Evolutionary conservation across 2,888 invertebrate species (phyloP), one percentile per base, ranked within the genome.

Genomic region (Hydriomena furcata): DNA sequence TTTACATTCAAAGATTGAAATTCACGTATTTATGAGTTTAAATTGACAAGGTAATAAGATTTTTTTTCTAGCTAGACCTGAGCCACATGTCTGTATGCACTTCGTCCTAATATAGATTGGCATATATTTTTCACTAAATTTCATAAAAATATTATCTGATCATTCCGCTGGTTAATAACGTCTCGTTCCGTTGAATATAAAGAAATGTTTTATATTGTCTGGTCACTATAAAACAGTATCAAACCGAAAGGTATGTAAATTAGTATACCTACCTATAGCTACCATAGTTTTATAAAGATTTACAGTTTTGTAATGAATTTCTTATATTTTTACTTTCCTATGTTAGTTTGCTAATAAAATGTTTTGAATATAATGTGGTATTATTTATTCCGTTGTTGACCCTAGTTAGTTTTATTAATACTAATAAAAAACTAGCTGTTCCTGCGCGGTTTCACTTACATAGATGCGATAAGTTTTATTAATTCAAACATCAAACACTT

Each of bases 261-360:
- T 52, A 43, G 71, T 80, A 48, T 58, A 61, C 57, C 55, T 58
- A 61, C 57, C 55, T 73, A 67, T 82, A 85, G 79, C 77, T 82
- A 85, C 82, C 83, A 82, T 82, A 81, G 65, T 74, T 73, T 78
- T 84, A 78, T 79, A 79, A 84, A 84, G 79, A 81, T 85, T 63
- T 85, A 82, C 88, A 87, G 74, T 88, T 87, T 87, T 87, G 73
- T 88, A 87, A 81, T 79, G 76, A 82, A 83, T 87, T 74, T 88
- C 84, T 82, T 89, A 88, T 85, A 84, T 89, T 90, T 89, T 83
- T 88, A 89, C 86, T 89, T 89, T 89, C 89, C 87, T 88, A 89
- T 85, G 82, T 84, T 87, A 89, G 85, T 86, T 88, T 86, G 84
- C 86, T 89, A 90, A 89, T 90, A 88, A 90, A 90, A 88, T 84